Conservation (phyloP, 2,888 invertebrate genomes). For the Danaus chrysippus region DNA sequence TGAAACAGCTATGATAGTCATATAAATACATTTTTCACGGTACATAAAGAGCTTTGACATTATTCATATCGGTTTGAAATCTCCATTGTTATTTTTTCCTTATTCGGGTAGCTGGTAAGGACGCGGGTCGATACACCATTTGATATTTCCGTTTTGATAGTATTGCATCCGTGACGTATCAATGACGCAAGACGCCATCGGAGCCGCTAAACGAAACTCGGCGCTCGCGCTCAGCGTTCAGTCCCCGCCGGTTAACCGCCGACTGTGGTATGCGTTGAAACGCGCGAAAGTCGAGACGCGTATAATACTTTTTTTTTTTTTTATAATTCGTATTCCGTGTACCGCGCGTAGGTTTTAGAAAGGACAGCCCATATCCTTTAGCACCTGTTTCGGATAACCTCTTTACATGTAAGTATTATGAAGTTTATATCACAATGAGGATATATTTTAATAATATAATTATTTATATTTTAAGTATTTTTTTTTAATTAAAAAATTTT, state of each 20-base stretch:
- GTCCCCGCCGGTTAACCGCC: constrained; percentile 52
- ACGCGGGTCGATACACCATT: background rate
- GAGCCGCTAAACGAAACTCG: constrained; percentile 23
- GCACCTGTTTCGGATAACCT: constrained; percentile 26
- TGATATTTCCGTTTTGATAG: constrained; percentile 11
- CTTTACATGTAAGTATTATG: constrained; percentile 30
- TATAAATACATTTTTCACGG: constrained; percentile 12
- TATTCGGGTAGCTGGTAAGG: background rate
- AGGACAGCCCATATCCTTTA: constrained; percentile 29
- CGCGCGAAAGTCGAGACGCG: constrained; percentile 60
- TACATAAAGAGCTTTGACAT: constrained; percentile 13
- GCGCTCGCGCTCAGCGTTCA: constrained; percentile 46
- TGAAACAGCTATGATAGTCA: too few species aligned
- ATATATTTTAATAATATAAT: constrained; percentile 10
- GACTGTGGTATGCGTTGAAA: constrained; percentile 37
- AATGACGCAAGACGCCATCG: constrained; percentile 37
- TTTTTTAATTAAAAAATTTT: too few species aligned
- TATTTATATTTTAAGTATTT: background rate
- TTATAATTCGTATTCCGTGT: constrained; percentile 59
- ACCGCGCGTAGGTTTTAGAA: constrained; percentile 31
- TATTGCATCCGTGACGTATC: constrained; percentile 35
- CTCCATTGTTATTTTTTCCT: too few species aligned
- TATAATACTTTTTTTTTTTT: constrained; percentile 34
- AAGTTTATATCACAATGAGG: background rate
- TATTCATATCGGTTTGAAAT: too few species aligned